Conservation (phyloP, 2,113 vertebrate species). For the Heliornis fulica region DNA sequence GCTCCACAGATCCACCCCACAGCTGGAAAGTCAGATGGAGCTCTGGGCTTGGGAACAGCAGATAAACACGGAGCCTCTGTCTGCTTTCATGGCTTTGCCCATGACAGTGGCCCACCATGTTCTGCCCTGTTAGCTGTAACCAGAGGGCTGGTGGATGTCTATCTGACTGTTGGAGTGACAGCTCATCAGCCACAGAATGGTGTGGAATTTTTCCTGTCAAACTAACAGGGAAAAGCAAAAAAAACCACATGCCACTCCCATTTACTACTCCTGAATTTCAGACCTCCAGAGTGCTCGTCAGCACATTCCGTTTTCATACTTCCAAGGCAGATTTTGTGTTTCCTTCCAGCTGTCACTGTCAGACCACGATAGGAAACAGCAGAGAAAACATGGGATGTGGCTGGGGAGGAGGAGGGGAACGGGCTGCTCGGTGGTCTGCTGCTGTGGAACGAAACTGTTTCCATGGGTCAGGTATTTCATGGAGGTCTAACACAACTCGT, state of each 20-base stretch:
- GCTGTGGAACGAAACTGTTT: neutral
- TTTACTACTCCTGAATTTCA: neutral
- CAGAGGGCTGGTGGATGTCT: neutral
- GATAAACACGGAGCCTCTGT: neutral
- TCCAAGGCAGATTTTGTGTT: neutral
- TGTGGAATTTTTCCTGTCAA: neutral
- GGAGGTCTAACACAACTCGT: rapidly evolving
- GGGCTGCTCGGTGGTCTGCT: neutral
- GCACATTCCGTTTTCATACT: neutral
- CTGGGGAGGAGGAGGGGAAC: neutral
- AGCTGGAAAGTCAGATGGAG: neutral
- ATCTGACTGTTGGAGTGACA: neutral
- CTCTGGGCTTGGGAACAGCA: neutral
- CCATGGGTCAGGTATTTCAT: neutral
- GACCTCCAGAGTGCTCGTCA: neutral
- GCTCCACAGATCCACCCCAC: neutral
- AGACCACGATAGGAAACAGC: neutral
- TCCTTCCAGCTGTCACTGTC: slow-evolving; percentile 24
- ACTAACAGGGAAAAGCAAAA: neutral
- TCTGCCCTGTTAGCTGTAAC: neutral
- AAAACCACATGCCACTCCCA: neutral
- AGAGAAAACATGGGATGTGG: neutral
- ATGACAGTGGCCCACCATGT: rapidly evolving
- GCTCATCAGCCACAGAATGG: rapidly evolving
- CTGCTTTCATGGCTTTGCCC: neutral